A percentile compares a stretch with the other conserved stretches of the same genome.
Evolutionary conservation across 2,888 invertebrate species (phyloP).

Genomic region (Gisinianus flammeolus): DNA sequence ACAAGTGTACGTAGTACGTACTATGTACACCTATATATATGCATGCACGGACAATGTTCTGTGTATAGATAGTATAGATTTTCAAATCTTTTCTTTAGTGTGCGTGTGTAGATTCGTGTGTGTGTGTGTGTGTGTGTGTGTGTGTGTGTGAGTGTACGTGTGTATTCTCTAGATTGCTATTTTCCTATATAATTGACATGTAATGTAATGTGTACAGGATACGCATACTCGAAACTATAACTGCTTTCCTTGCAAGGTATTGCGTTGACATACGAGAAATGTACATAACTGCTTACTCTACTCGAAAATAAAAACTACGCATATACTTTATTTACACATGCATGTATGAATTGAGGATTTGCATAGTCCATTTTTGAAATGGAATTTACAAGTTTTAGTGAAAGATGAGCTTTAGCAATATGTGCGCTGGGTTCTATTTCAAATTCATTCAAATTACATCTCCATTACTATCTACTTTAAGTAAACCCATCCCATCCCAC

Average conservation of each 20-base stretch:
- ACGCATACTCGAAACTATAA: too few species aligned
- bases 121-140: background rate
- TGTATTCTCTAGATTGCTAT: too few species aligned
- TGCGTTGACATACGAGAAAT: background rate
- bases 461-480: background rate
- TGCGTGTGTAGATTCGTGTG: background rate
- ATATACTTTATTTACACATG: background rate
- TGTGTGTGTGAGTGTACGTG: background rate
- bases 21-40: too few species aligned
- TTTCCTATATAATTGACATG: too few species aligned
- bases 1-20: too few species aligned
- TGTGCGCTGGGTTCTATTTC: background rate
- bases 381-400: background rate
- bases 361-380: background rate
- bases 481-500: too few species aligned
- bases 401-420: background rate
- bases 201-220: too few species aligned
- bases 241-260: too few species aligned
- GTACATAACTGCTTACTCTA: background rate
- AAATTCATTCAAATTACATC: conserved; percentile 14
- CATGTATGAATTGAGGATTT: background rate
- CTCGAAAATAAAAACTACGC: background rate
- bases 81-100: background rate
- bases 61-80: background rate
- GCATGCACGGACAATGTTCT: background rate